These are phyloP conservation scores for Diorhabda sublineata DNA, from an alignment of 1,140 invertebrate species.

Conservation along the genomic window DNA sequence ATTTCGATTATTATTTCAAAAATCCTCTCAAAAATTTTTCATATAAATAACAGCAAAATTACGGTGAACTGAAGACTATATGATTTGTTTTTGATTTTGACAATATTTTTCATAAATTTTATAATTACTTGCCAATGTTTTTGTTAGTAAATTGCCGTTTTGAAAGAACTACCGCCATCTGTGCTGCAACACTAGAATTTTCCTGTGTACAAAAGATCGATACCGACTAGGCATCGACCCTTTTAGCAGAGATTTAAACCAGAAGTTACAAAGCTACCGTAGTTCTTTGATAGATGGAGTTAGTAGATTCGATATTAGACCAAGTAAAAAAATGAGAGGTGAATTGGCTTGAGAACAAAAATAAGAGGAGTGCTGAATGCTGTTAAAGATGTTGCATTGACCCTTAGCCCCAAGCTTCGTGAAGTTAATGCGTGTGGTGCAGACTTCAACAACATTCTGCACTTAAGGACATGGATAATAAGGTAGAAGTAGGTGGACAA, in stretches of 20 bases:
- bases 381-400: constrained; percentile 43
- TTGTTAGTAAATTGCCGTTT: constrained; percentile 9
- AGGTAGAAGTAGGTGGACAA: too few species aligned
- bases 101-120: not conserved
- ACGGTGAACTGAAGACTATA: too few species aligned
- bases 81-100: not conserved
- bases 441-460: constrained; percentile 44
- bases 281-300: constrained; percentile 17
- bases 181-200: not conserved
- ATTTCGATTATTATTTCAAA: too few species aligned
- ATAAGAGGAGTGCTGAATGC: constrained; percentile 36
- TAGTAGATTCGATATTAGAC: constrained; percentile 13
- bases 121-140: constrained; percentile 17
- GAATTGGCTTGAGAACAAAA: constrained; percentile 11
- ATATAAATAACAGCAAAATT: too few species aligned
- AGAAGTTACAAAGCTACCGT: constrained; percentile 5
- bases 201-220: constrained; percentile 4
- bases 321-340: constrained; percentile 18
- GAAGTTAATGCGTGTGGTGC: constrained; percentile 54
- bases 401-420: constrained; percentile 41
- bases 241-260: constrained; percentile 9
- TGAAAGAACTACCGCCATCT: constrained; percentile 19
- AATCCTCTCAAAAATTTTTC: too few species aligned
- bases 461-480: constrained; percentile 9
- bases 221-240: not conserved